Base-by-base conservation (phyloP, 2,888 invertebrate genomes). In the Cremastinae sp. region DNA sequence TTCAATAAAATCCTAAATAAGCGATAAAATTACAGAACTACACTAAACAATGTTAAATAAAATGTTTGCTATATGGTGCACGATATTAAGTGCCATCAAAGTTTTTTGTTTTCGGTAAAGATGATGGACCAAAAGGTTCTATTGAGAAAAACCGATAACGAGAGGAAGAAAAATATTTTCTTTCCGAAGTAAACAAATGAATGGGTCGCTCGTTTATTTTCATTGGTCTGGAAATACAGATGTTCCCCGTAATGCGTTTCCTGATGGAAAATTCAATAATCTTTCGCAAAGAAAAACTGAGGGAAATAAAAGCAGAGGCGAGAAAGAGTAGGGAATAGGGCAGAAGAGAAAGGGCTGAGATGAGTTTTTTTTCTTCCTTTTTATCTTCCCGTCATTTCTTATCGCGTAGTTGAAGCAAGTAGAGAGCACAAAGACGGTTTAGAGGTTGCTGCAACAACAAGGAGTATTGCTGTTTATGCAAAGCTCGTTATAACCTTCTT, bases 331-430 rank as follows among this genome's bases (percentile, higher is more conserved):
- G 28, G 8, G 8, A 41, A 38, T 20, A 14, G n/a, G 9, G 22
- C n/a, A n/a, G 9, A 18, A 51, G n/a, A n/a, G n/a, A 43, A 34
- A 59, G n/a, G 7, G 8, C 22, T 12, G 1, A 8, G 12, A 10
- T 20, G 54, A 16, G 20, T 12, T 12, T 12, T 10, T 53, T 28
- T 28, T 53, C 41, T 53, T 65, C 53, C 36, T 69, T 62, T 69
- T 38, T 28, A 28, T 5, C 28, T 28, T 28, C n/a, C 18, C 7
- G 12, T 43, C 10, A 9, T 43, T 10, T 18, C 62, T 62, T 20
- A 7, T 54, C 8, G 51, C 16, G 65, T 20, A 34, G 36, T 64
- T 51, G 34, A 12, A 43, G 51, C 51, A 66, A 66, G 45, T 45
- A 34, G 45, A 38, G 12, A 36, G 14, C 41, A 18, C 54, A 56